Base-by-base conservation (phyloP, 2,888 invertebrate genomes). In the Callyntrura guangdongensis region DNA sequence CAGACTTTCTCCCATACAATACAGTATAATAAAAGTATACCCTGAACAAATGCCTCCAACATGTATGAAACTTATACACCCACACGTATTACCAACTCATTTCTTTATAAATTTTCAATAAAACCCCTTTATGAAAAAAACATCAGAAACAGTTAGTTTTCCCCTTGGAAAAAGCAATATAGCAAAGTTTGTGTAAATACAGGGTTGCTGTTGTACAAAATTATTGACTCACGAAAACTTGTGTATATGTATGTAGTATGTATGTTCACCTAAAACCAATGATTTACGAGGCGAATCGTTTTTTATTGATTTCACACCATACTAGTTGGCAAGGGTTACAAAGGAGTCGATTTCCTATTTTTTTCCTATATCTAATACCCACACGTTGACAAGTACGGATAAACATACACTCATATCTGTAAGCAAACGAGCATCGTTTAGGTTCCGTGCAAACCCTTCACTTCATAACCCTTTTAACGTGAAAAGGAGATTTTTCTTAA, bases 241-340 rank as follows among this genome's bases (percentile, higher is more conserved):
- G 4, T 67, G 8, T 61, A 17, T 17, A 53, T 14, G 8, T 4
- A 4, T 61, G 17, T 17, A 17, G 3, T 25, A 12, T 3, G 64
- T 25, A 64, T 27, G 12, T 5, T 25, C 64, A 22, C 64, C 12
- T 64, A 5, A 14, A 67, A 36, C 27, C 67, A 36, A 67, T 67
- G 67, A 67, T 67, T 67, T 67, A 67, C n/a, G 67, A 67, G n/a
- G 64, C 22, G 25, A 64, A 64, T 64, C 22, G 25, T 12, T 22
- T 36, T 67, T 67, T 67, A 67, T 67, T 67, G 67, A 67, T 36
- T 67, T 67, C 67, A 22, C 59, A 59, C 59, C 17, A 59, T 17
- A n/a, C n/a, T 11, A 22, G 9, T 64, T 8, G n/a, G 17, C 25
- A 64, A 64, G 25, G n/a, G 53, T 53, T 64, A 22, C 64, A 64